These are phyloP conservation scores for Chlorops oryzae DNA, from an alignment of 1,140 invertebrate genomes.

Conservation along the genomic window DNA sequence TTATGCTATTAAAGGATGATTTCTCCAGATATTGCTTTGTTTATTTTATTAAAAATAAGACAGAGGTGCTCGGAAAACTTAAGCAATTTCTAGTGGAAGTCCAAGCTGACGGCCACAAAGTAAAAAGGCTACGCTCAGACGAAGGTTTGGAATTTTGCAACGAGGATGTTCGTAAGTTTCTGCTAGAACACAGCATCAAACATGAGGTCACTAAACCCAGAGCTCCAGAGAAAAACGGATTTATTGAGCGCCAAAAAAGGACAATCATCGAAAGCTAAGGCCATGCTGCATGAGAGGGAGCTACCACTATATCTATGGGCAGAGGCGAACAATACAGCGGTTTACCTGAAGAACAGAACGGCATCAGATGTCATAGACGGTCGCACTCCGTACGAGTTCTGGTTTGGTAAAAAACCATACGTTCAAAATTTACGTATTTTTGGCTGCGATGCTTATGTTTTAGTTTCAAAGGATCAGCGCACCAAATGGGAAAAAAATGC, in stretches of 20 bases:
- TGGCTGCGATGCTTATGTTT: background rate
- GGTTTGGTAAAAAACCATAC: conserved; percentile 27
- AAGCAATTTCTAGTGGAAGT: background rate
- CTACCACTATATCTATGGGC: conserved; percentile 29
- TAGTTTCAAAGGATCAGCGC: background rate
- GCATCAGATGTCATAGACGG: conserved; percentile 27
- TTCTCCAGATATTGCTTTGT: conserved; percentile 20
- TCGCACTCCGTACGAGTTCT: conserved; percentile 42
- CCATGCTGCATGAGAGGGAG: conserved; percentile 18
- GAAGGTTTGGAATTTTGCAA: conserved; percentile 22
- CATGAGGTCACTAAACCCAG: too few species aligned
- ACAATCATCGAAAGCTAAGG: conserved; percentile 27
- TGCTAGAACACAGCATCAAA: conserved; percentile 15
- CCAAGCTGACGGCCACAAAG: conserved; percentile 4
- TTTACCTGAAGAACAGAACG: conserved; percentile 42
- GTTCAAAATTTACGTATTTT: conserved; percentile 1
- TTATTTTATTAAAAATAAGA: conserved; percentile 40
- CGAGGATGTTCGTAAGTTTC: conserved; percentile 17
- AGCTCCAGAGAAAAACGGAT: conserved; percentile 51
- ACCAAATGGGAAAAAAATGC: background rate
- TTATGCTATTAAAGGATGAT: conserved; percentile 42
- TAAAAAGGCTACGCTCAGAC: conserved; percentile 23
- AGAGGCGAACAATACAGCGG: conserved; percentile 46
- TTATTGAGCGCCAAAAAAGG: conserved; percentile 41
- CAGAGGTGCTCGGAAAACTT: conserved; percentile 27